A percentile compares a stretch with the other conserved stretches of the same genome.
Conservation (phyloP, 2,888 invertebrate species). For the Caenorhabditis sp. region DNA sequence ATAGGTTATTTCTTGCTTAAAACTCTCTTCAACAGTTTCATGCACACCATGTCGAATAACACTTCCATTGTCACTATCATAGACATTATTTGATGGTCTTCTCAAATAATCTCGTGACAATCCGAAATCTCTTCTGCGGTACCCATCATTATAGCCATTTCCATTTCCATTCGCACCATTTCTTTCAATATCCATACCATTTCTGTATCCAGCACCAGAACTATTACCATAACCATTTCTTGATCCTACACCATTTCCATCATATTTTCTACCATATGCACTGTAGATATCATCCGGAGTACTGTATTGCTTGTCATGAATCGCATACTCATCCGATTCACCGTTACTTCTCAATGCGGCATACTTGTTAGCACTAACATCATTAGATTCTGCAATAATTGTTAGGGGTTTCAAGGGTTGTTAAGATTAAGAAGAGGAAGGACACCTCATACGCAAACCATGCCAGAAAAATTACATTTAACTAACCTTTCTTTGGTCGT, state of each 20-base stretch:
- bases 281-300: constrained; percentile 53
- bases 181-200: constrained; percentile 33
- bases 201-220: constrained; percentile 11
- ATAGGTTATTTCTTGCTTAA: constrained; percentile 66
- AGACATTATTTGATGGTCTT: constrained; percentile 37
- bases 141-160: constrained; percentile 30
- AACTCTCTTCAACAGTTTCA: constrained; percentile 68
- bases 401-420: not conserved
- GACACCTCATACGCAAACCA: not conserved
- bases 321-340: constrained; percentile 40
- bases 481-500: constrained; percentile 65
- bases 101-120: constrained; percentile 31
- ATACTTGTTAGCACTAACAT: constrained; percentile 32
- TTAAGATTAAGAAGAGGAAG: not conserved
- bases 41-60: constrained; percentile 57
- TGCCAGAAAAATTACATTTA: not conserved
- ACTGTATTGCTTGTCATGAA: constrained; percentile 51
- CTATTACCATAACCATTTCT: constrained; percentile 16
- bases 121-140: constrained; percentile 27
- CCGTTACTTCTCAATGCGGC: constrained; percentile 35
- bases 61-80: constrained; percentile 44
- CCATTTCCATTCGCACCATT: constrained; percentile 4
- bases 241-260: constrained; percentile 1
- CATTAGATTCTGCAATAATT: constrained; percentile 11
- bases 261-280: constrained; percentile 56